phyloP scores from a whole-genome alignment of 2,797 vertebrate species.

The Cryptoprocta ferox region DNA sequence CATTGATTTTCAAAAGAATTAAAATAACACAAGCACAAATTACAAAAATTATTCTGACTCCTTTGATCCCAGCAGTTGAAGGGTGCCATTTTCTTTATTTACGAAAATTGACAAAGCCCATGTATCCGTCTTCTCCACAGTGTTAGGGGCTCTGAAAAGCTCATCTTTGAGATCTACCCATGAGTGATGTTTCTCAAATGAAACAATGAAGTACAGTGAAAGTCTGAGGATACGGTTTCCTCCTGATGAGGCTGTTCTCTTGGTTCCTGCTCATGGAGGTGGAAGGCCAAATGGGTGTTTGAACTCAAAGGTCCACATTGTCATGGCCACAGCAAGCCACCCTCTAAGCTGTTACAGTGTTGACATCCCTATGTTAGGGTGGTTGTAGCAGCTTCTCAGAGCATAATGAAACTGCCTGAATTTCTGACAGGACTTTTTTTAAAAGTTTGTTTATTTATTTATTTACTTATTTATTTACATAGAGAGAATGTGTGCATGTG shows the following conservation, averaged over 20 bases:
- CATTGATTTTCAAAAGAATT: neutral
- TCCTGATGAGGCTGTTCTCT: neutral
- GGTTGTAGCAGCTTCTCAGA: neutral
- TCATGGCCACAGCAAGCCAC: neutral
- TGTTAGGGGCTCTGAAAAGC: neutral
- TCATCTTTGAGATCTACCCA: neutral
- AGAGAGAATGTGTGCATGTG: no score
- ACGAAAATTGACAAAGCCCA: neutral
- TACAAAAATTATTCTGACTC: neutral
- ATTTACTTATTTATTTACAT: no score
- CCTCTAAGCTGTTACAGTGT: neutral
- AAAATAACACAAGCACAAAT: neutral
- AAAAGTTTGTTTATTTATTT: no score
- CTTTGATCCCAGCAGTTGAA: neutral
- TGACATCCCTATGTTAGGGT: neutral
- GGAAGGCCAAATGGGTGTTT: neutral
- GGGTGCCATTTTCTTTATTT: neutral
- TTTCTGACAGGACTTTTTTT: neutral
- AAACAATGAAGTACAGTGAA: neutral
- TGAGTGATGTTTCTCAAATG: neutral
- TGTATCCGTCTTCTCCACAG: neutral
- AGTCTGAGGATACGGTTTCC: neutral
- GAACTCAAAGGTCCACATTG: no score
- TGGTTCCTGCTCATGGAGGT: no score
- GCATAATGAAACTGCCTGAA: neutral